These are phyloP conservation scores for Penaeus vannamei DNA, from an alignment of 1,140 invertebrate genomes.

Conservation along the genomic window DNA sequence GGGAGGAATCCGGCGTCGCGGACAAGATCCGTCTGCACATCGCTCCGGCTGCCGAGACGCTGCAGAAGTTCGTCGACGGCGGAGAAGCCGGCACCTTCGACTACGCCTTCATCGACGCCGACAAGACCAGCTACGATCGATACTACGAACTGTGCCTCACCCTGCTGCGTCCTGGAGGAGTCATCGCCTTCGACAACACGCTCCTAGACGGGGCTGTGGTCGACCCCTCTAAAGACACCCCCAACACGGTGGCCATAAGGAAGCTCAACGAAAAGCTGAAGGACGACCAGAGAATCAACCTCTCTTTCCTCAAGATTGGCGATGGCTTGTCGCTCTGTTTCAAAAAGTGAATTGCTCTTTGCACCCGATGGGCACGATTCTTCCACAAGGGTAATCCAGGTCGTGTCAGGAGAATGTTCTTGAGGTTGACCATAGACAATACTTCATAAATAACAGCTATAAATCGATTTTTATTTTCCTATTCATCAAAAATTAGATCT, in stretches of 20 bases:
- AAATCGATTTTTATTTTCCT: too few species aligned
- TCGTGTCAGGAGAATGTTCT: too few species aligned
- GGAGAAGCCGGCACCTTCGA: constrained; percentile 72
- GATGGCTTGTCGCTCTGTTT: constrained; percentile 70
- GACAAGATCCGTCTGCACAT: constrained; percentile 72
- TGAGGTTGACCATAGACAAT: too few species aligned
- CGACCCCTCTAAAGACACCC: constrained; percentile 35
- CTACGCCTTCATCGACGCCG: constrained; percentile 75
- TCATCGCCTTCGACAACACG: constrained; percentile 73
- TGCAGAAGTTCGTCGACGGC: constrained; percentile 71
- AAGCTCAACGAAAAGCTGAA: constrained; percentile 68
- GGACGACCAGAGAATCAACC: constrained; percentile 68
- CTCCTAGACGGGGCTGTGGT: constrained; percentile 67
- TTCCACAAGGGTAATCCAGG: too few species aligned
- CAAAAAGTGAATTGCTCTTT: constrained; percentile 57
- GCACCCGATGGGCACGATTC: too few species aligned
- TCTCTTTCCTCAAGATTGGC: constrained; percentile 69
- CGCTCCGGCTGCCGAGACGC: constrained; percentile 70
- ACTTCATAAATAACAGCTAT: too few species aligned
- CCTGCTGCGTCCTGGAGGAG: constrained; percentile 71
- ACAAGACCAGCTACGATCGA: constrained; percentile 72
- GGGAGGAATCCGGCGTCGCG: constrained; percentile 70
- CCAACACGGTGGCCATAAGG: constrained; percentile 66
- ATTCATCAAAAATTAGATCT: too few species aligned
- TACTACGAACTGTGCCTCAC: constrained; percentile 72